Evolutionary conservation across 2,888 invertebrate genomes (phyloP).

Genomic region (Macrosiphum euphorbiae): DNA sequence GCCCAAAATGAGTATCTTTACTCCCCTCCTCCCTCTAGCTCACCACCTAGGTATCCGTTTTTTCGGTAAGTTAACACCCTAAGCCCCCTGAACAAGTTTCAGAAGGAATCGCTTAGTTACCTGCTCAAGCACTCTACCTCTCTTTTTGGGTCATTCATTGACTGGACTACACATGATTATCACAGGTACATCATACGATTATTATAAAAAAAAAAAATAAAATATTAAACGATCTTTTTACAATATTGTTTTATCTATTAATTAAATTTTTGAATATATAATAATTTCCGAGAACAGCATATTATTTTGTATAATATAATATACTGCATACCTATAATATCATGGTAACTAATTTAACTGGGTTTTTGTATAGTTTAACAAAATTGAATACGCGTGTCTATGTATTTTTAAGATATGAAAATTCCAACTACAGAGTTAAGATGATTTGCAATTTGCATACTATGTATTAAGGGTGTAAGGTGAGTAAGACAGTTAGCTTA

Average conservation of each 20-base stretch:
- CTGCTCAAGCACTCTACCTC: too few species aligned
- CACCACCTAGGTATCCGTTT: too few species aligned
- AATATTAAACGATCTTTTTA: neutral
- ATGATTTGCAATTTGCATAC: neutral
- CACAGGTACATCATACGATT: neutral
- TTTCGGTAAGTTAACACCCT: too few species aligned
- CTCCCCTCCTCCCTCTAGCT: too few species aligned
- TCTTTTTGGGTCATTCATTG: too few species aligned
- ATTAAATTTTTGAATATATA: neutral
- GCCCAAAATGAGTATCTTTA: too few species aligned
- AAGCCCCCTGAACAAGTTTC: too few species aligned
- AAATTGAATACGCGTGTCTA: neutral
- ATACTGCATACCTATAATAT: neutral
- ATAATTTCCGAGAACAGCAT: neutral
- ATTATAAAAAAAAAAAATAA: neutral
- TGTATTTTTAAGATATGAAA: neutral
- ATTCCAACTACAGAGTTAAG: neutral
- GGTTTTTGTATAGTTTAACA: neutral
- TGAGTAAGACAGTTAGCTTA: neutral
- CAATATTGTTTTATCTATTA: neutral
- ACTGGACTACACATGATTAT: too few species aligned
- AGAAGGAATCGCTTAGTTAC: too few species aligned
- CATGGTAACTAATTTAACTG: neutral
- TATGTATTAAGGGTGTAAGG: neutral
- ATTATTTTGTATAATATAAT: neutral